Evolutionary conservation across 2,888 invertebrate genomes (phyloP).

Genomic region (Chloromyia formosa): DNA sequence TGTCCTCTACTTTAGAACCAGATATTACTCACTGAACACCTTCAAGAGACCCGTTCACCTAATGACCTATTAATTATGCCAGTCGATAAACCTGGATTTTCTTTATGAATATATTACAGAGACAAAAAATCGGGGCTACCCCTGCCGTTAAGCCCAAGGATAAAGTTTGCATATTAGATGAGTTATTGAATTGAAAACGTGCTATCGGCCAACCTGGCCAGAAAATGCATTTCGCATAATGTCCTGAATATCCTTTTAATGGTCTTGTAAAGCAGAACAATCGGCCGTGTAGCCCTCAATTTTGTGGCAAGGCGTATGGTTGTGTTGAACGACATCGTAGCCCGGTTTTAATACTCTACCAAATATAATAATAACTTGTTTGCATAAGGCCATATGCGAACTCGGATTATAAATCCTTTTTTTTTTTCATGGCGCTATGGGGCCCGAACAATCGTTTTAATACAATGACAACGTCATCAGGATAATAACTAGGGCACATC

Average conservation of each 20-base stretch:
- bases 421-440: not conserved
- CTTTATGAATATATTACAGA: not conserved
- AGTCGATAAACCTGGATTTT: not conserved
- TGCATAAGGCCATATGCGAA: conserved; percentile 47
- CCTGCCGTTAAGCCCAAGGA: not conserved
- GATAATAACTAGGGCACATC: conserved; percentile 34
- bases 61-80: conserved; percentile 16
- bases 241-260: conserved; percentile 31
- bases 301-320: not conserved
- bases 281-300: not conserved
- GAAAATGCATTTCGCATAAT: not conserved
- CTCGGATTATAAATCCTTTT: conserved; percentile 37
- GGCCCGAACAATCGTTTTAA: not conserved
- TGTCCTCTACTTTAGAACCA: not conserved
- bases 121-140: not conserved
- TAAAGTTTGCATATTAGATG: conserved; percentile 8
- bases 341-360: conserved; percentile 7
- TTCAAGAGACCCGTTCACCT: not conserved
- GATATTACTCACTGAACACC: not conserved
- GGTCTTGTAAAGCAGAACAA: conserved; percentile 29
- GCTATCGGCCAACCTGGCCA: not conserved
- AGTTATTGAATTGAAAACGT: conserved; percentile 14
- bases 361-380: conserved; percentile 47
- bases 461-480: conserved; percentile 40
- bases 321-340: not conserved